Base-by-base conservation (phyloP, 1,140 invertebrate species). In the Thalassaphorura encarpata region DNA sequence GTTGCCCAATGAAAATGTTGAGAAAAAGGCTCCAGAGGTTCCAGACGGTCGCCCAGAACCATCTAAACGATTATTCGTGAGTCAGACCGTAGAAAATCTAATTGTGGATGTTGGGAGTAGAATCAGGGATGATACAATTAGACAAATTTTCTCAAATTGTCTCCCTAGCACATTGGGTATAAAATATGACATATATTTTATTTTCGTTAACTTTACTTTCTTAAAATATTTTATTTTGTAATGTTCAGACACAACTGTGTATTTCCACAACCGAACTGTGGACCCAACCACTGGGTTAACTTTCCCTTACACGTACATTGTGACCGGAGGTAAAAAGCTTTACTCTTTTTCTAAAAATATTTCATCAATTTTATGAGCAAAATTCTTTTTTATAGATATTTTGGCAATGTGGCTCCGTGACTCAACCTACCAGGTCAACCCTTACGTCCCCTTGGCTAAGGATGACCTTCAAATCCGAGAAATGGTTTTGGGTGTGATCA, bases 371-470 rank as follows among this genome's bases (percentile, higher is more conserved):
- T n/a, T n/a, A n/a, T n/a, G n/a, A 15, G 11, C 15, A 31, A 39
- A 43, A 33, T 19, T 49, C 21, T n/a, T 8, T 47, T 56, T 24
- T 28, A n/a, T n/a, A 62, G 61, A 62, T 41, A 62, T 62, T 27
- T 15, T 29, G 6, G 56, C 61, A 39, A 62, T 62, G 61, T 62
- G 61, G 61, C 49, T 62, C 2, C 48, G 61, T 26, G 61, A 62
- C 24, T 58, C 55, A 1, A 59, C 61, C 1, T 63, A 63, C 31
- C 61, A 63, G 52, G 57, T 63, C 27, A 59, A 63, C 28, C 61
- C 61, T n/a, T 63, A 63, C 26, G 54, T 63, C 3, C 54, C 50
- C 8, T 33, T 57, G 42, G 61, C 61, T 15, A 29, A 27, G 19
- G 39, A 60, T 18, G 61, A 63, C 39, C 3, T 28, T 3, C 43